Conservation (phyloP, 2,797 vertebrate genomes). For the Spinibarbus caldwelli region DNA sequence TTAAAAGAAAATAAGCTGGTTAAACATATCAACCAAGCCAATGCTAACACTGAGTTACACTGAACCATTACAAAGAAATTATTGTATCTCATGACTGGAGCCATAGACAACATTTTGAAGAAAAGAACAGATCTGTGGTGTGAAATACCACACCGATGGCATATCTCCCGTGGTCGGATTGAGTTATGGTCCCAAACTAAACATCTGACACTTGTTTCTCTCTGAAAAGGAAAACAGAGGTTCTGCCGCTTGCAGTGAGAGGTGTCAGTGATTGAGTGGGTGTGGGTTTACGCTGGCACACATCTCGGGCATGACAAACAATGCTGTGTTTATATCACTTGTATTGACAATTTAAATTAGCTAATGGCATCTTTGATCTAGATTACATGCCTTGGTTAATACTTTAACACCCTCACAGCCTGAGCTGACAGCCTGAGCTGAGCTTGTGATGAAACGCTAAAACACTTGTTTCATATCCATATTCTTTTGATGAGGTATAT, state of each 20-base stretch:
- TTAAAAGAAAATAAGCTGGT: constrained; percentile 9
- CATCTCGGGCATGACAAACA: constrained; percentile 15
- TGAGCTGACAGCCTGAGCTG: not conserved
- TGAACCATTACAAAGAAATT: constrained; percentile 16
- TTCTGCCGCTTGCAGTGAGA: constrained; percentile 2
- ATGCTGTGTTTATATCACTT: constrained; percentile 20
- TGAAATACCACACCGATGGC: constrained; percentile 26
- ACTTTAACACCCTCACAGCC: constrained; percentile 13
- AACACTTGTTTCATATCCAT: not conserved
- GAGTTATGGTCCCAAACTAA: constrained; percentile 45
- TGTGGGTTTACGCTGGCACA: constrained; percentile 40
- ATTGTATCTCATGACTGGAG: constrained; percentile 18
- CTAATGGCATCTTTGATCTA: constrained; percentile 30
- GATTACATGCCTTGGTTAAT: constrained; percentile 12
- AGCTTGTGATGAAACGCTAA: not conserved
- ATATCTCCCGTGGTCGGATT: not conserved
- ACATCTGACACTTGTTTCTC: constrained; percentile 35
- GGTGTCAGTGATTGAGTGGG: constrained; percentile 37
- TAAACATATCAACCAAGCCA: constrained; percentile 16
- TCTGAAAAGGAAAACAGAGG: constrained; percentile 26
- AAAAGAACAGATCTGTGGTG: constrained; percentile 20
- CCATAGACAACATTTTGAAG: constrained; percentile 25
- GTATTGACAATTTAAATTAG: constrained; percentile 27
- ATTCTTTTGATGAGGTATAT: constrained; percentile 10
- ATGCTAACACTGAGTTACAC: constrained; percentile 3